phyloP scores from a whole-genome alignment of 2,797 vertebrate species.

The Pterois miles region DNA sequence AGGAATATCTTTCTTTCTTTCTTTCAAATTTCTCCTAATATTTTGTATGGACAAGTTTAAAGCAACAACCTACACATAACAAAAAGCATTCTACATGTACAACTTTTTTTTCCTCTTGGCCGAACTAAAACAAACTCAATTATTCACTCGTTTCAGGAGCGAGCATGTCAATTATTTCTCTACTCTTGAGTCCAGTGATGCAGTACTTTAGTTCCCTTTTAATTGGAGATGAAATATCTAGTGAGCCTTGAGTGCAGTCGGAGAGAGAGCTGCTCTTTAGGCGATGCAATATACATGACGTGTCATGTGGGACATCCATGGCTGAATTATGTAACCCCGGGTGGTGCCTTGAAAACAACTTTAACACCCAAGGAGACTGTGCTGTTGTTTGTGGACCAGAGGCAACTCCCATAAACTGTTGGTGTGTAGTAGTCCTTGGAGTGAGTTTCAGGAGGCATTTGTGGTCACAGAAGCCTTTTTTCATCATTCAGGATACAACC shows the following conservation, averaged over 20 bases:
- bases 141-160: slow-evolving; percentile 72
- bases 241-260: slow-evolving; percentile 64
- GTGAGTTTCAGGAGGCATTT: background rate
- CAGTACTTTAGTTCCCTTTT: slow-evolving; percentile 70
- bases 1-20: too few relatives aligned
- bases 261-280: slow-evolving; percentile 67
- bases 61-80: slow-evolving; percentile 10
- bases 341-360: slow-evolving; percentile 60
- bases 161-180: slow-evolving; percentile 73
- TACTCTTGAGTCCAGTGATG: slow-evolving; percentile 65
- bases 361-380: slow-evolving; percentile 28
- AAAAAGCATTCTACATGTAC: slow-evolving; percentile 36
- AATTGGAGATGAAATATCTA: slow-evolving; percentile 79
- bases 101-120: slow-evolving; percentile 9
- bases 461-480: slow-evolving; percentile 2
- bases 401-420: background rate
- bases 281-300: slow-evolving; percentile 79
- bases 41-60: background rate
- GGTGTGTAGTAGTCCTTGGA: background rate
- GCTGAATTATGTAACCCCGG: slow-evolving; percentile 68
- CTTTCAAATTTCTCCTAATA: background rate
- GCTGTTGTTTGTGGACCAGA: slow-evolving; percentile 26
- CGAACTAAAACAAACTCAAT: slow-evolving; percentile 75
- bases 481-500: background rate
- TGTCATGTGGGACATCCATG: slow-evolving; percentile 62